These are phyloP conservation scores for Oncorhynchus tshawytscha DNA, from an alignment of 2,113 vertebrate species.

Conservation along the genomic window DNA sequence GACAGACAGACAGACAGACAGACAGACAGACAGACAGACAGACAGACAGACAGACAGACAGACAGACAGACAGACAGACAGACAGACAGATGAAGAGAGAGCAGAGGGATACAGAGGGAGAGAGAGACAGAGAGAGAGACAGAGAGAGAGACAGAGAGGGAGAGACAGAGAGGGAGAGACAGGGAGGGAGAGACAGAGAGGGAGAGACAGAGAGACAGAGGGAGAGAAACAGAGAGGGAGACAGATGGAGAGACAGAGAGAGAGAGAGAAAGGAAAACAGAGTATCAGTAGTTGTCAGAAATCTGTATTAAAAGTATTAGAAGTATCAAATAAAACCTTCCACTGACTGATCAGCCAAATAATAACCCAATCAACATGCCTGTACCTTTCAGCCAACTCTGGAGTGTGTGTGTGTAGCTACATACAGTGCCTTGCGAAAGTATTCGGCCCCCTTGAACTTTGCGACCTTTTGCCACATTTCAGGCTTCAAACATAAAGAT, in stretches of 20 bases:
- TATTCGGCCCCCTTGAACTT: too few species aligned
- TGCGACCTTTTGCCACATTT: too few species aligned
- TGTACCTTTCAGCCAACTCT: constrained; percentile 2
- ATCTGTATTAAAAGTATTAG: constrained; percentile 1
- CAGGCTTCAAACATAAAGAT: too few species aligned
- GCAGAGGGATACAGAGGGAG: too few species aligned
- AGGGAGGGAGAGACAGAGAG: too few species aligned
- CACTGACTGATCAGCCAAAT: constrained; percentile 15
- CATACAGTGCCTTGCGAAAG: too few species aligned
- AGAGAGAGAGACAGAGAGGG: too few species aligned
- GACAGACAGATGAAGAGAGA: too few species aligned
- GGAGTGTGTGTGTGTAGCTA: constrained; percentile 6
- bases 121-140: background rate
- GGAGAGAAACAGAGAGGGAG: too few species aligned
- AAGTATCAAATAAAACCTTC: background rate
- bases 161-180: too few species aligned
- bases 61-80: background rate
- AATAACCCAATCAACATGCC: constrained; percentile 27
- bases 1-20: background rate
- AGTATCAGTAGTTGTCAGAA: constrained; percentile 25
- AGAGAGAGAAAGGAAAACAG: background rate
- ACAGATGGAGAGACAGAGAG: background rate
- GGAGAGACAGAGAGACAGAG: too few species aligned
- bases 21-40: background rate
- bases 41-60: background rate